phyloP scores from a whole-genome alignment of 2,797 vertebrate species.

The Percopsis omiscomaycus region DNA sequence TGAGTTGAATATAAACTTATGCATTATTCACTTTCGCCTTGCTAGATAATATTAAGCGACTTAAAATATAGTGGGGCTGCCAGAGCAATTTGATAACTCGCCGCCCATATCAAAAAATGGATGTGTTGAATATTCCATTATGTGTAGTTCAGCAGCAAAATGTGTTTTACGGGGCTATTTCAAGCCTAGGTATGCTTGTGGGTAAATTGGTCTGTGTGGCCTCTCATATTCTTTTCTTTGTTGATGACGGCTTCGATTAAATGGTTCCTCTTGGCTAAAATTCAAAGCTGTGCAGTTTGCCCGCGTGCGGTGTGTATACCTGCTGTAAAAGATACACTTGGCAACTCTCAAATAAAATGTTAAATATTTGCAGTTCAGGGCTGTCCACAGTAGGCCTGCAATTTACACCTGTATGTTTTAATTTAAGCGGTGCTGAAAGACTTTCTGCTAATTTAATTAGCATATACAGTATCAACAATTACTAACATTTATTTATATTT shows the following conservation, averaged over 20 bases:
- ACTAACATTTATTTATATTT: background rate
- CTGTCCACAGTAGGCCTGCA: background rate
- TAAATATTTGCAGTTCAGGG: background rate
- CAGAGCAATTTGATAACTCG: slow-evolving; percentile 58
- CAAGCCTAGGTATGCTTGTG: slow-evolving; percentile 59
- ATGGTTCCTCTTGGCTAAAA: slow-evolving; percentile 59
- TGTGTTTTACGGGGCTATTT: slow-evolving; percentile 64
- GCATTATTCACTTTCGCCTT: slow-evolving; percentile 66
- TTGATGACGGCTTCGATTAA: slow-evolving; percentile 73
- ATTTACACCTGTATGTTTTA: too few species aligned
- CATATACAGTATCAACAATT: background rate
- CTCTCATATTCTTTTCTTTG: slow-evolving; percentile 47
- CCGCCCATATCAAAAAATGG: slow-evolving; percentile 60
- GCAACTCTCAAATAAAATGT: slow-evolving; percentile 24
- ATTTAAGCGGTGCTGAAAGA: too few species aligned
- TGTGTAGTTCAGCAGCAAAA: slow-evolving; percentile 70
- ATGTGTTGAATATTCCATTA: slow-evolving; percentile 66
- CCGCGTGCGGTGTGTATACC: slow-evolving; percentile 5
- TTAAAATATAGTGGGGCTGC: slow-evolving; percentile 55
- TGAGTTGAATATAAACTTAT: slow-evolving; percentile 65
- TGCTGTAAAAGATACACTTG: slow-evolving; percentile 23
- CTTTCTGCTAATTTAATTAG: too few species aligned
- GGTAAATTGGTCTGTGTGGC: slow-evolving; percentile 71
- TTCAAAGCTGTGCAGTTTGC: slow-evolving; percentile 58
- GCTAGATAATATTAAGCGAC: slow-evolving; percentile 57